Percentiles rank a stretch among this genome's conserved stretches.
These are phyloP conservation scores for Pampus argenteus DNA, from an alignment of 2,797 vertebrate genomes.

Conservation along the genomic window DNA sequence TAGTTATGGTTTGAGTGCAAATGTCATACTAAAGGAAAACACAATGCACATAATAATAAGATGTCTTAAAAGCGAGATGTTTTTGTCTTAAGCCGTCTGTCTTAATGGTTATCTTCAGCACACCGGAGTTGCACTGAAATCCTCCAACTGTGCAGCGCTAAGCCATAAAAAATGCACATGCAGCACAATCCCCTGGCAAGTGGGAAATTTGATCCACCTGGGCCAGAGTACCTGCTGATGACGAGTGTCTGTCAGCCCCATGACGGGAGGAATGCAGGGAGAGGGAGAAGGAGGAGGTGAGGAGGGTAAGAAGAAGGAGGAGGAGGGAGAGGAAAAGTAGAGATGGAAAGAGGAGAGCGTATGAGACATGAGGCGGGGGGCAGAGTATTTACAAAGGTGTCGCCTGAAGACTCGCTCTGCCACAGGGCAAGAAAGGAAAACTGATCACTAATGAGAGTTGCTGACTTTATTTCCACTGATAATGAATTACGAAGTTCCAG, in stretches of 20 bases:
- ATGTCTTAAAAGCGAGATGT: constrained; percentile 27
- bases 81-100: constrained; percentile 48
- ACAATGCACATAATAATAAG: constrained; percentile 7
- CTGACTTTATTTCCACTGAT: constrained; percentile 57
- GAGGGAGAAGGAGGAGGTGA: constrained; percentile 19
- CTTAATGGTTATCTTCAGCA: constrained; percentile 61
- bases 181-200: constrained; percentile 73
- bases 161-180: constrained; percentile 76
- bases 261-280: constrained; percentile 70
- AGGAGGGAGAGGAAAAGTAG: constrained; percentile 11
- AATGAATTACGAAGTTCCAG: constrained; percentile 50
- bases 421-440: constrained; percentile 25
- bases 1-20: constrained; percentile 9
- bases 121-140: constrained; percentile 56
- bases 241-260: constrained; percentile 79
- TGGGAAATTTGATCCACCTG: constrained; percentile 79
- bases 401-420: constrained; percentile 37
- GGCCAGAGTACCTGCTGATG: constrained; percentile 79
- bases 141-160: constrained; percentile 69
- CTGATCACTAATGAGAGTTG: constrained; percentile 42
- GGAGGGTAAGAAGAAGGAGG: neutral
- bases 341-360: constrained; percentile 42
- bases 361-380: neutral
- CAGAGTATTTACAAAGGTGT: constrained; percentile 54
- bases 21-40: constrained; percentile 34